Base-by-base conservation (phyloP, 1,140 invertebrate species). In the Bacillus rossius region DNA sequence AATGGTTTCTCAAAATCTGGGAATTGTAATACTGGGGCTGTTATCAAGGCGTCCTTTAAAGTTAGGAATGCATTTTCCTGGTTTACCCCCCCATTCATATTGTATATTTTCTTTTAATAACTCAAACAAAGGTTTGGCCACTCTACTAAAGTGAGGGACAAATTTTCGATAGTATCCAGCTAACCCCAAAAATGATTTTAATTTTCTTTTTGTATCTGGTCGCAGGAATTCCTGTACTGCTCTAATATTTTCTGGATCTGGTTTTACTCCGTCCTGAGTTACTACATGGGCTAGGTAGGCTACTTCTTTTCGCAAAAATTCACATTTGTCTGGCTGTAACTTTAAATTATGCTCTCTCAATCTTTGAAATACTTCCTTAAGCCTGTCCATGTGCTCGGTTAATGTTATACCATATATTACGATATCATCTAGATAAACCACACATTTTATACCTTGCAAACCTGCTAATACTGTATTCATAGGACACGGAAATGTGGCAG, bases 301-400 rank as follows among this genome's bases (percentile, higher is more conserved):
- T 2, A 67, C 49, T 64, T 66, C 64, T 13, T 47, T 16, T 8
- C 55, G n/a, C 1, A 69, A n/a, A 53, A 73, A 72, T 58, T 61
- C 48, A 50, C 64, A 69, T 59, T 72, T 72, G 10, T 65, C 63
- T 1, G 65, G 64, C 51, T 73, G 64, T 3, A 72, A 34, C 57
- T 63, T 65, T 1, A 73, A 23, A 22, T 63, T 61, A 23, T 26
- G 34, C 22, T 61, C 26, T 3, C 29, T 1, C 4, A 45, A 50
- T 14, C 29, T 17, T 2, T 7, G 1, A 16, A 50, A 51, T 25
- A 48, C 40, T 5, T 52, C 2, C 16, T 19, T 55, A 1, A 45
- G 16, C 14, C 17, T 55, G 3, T 2, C 20, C 2, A 26, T 48
- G 17, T 38, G 26, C 2, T 19, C 26, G 2, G 1, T 16, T 57